These are phyloP conservation scores for Saguinus midas DNA, from an alignment of 2,113 vertebrate species.

Conservation along the genomic window DNA sequence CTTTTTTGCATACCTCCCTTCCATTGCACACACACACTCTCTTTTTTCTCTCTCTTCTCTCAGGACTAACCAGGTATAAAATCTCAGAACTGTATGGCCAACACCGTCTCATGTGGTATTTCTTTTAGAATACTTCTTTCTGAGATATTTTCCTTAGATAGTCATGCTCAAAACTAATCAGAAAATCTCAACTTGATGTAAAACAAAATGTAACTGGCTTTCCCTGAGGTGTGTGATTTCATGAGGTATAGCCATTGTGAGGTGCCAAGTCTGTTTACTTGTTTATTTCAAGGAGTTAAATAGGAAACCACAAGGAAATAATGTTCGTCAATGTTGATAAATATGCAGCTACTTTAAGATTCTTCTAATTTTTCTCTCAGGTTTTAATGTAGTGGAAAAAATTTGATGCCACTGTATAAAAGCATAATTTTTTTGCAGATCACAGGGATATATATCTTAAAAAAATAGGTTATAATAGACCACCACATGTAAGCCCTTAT, in stretches of 20 bases:
- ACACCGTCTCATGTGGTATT: not conserved
- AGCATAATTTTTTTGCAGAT: not conserved
- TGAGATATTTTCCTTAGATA: not conserved
- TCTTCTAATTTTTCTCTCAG: not conserved
- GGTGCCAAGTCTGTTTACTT: not conserved
- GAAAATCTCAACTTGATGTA: not conserved
- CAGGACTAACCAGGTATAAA: not conserved
- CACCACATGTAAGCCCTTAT: not conserved
- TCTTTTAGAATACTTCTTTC: constrained; percentile 17
- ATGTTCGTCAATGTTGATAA: not conserved
- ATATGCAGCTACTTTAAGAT: not conserved
- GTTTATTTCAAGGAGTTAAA: not conserved
- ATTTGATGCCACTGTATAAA: not conserved
- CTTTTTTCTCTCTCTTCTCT: not conserved
- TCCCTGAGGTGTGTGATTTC: not conserved
- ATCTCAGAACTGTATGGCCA: not conserved
- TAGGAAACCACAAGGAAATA: not conserved
- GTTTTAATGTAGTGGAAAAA: not conserved
- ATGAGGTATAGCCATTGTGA: not conserved
- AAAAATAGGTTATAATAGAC: not conserved
- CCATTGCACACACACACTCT: no score
- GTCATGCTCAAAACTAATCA: constrained; percentile 21
- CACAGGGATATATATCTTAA: not conserved
- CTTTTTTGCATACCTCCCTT: not conserved
- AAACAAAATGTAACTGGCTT: not conserved